Evolutionary conservation across 2,113 vertebrate species (phyloP).

Genomic region (Serinus canaria): DNA sequence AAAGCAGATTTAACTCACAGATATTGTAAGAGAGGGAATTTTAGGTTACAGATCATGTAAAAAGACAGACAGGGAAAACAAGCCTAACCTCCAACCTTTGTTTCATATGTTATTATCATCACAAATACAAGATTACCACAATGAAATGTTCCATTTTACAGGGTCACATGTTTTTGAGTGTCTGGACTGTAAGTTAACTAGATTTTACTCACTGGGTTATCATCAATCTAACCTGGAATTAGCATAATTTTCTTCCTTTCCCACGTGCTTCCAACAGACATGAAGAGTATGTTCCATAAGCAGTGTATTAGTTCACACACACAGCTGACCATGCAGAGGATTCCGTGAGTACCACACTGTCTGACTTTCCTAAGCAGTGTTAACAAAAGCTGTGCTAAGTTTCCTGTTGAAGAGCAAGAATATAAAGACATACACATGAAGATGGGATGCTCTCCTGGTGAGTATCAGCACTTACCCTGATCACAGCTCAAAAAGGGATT

Average conservation of each 20-base stretch:
- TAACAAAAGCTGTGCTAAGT: neutral
- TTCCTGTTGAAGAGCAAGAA: neutral
- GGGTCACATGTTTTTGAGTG: neutral
- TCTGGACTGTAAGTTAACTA: slow-evolving; percentile 28
- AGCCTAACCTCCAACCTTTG: slow-evolving; percentile 49
- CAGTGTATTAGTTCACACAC: neutral
- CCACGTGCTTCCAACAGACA: neutral
- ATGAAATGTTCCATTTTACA: slow-evolving; percentile 32
- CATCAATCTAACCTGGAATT: slow-evolving; percentile 1
- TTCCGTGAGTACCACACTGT: neutral
- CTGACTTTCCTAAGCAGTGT: neutral
- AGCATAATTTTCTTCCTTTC: neutral
- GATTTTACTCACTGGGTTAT: slow-evolving; percentile 17
- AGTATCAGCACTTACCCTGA: neutral
- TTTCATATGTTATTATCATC: slow-evolving; percentile 45
- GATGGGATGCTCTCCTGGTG: neutral
- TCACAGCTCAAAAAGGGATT: neutral
- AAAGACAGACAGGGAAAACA: slow-evolving; percentile 53
- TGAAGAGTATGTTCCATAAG: neutral
- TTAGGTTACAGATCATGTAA: slow-evolving; percentile 41
- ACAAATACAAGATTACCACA: slow-evolving; percentile 41
- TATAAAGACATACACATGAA: neutral
- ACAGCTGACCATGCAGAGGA: neutral
- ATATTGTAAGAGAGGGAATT: slow-evolving; percentile 25
- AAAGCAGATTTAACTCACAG: slow-evolving; percentile 32